A percentile compares a stretch with the other conserved stretches of the same genome.
Evolutionary conservation across 1,140 invertebrate species (phyloP).

Genomic region (Heliconius congener): DNA sequence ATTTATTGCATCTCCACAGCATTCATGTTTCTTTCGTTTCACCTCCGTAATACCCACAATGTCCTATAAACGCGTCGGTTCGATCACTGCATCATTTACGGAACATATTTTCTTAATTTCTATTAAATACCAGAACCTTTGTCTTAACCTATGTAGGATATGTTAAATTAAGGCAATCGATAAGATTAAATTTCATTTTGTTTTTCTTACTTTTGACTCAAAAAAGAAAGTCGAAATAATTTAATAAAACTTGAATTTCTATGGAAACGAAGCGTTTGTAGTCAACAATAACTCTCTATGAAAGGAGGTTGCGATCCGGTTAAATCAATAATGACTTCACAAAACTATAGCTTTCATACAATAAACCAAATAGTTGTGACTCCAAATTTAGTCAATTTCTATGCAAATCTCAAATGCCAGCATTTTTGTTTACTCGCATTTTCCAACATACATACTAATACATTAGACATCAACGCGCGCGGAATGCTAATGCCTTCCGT

Average conservation of each 20-base stretch:
- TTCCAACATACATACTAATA: conserved; percentile 3
- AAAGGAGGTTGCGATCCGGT: conserved; percentile 34
- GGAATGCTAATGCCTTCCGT: conserved; percentile 10
- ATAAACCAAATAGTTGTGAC: background rate
- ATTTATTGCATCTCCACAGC: too few species aligned
- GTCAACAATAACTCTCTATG: conserved; percentile 30
- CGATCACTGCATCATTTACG: too few species aligned
- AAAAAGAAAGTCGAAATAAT: background rate
- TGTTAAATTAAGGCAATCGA: too few species aligned
- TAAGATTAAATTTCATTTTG: too few species aligned
- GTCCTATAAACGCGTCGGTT: too few species aligned
- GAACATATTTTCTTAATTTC: too few species aligned
- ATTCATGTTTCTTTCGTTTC: too few species aligned
- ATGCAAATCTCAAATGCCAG: conserved; percentile 1
- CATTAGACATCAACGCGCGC: conserved; percentile 26
- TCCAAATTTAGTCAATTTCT: conserved; percentile 10
- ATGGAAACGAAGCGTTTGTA: background rate
- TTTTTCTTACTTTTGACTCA: background rate
- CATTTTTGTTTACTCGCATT: conserved; percentile 6
- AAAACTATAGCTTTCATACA: conserved; percentile 32
- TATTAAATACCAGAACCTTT: too few species aligned
- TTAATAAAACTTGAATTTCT: background rate
- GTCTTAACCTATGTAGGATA: too few species aligned
- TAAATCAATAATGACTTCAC: conserved; percentile 32
- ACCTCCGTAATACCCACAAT: too few species aligned